phyloP scores from a whole-genome alignment of 2,888 invertebrate genomes.

The Hypselothyrea guttata region DNA sequence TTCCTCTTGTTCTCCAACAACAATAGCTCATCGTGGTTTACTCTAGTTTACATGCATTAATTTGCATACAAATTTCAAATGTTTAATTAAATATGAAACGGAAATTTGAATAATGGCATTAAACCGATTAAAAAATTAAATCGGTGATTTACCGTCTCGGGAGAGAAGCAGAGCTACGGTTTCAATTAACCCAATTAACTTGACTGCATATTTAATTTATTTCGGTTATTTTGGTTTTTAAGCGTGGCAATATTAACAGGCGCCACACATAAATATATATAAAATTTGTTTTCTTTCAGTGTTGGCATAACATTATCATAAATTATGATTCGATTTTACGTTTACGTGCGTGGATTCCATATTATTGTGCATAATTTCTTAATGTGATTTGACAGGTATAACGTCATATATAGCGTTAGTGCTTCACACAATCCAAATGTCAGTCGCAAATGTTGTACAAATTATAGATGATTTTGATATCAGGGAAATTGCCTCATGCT shows the following conservation, averaged over 20 bases:
- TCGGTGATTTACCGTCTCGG: slow-evolving; percentile 1
- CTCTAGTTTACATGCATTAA: neutral
- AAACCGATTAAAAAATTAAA: slow-evolving; percentile 24
- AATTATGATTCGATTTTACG: slow-evolving; percentile 68
- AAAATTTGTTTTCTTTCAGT: slow-evolving; percentile 21
- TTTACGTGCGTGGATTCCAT: slow-evolving; percentile 39
- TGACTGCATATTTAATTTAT: slow-evolving; percentile 65
- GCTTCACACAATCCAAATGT: too few relatives aligned
- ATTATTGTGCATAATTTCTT: slow-evolving; percentile 32
- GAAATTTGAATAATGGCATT: slow-evolving; percentile 34
- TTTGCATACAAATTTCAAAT: slow-evolving; percentile 10
- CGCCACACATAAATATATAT: slow-evolving; percentile 22
- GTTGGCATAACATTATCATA: slow-evolving; percentile 67
- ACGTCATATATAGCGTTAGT: slow-evolving; percentile 32
- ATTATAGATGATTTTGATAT: slow-evolving; percentile 8
- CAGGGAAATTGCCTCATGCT: neutral
- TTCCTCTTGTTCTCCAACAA: neutral
- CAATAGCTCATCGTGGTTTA: too few relatives aligned
- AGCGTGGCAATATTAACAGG: slow-evolving; percentile 14
- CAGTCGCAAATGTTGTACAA: too few relatives aligned
- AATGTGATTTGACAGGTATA: slow-evolving; percentile 19
- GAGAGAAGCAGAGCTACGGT: slow-evolving; percentile 18
- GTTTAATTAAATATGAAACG: slow-evolving; percentile 24
- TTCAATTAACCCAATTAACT: slow-evolving; percentile 71
- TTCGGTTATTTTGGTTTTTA: slow-evolving; percentile 15